A percentile compares a stretch with the other conserved stretches of the same genome.
Conservation (phyloP, 2,113 vertebrate genomes). For the Spermophilus dauricus region DNA sequence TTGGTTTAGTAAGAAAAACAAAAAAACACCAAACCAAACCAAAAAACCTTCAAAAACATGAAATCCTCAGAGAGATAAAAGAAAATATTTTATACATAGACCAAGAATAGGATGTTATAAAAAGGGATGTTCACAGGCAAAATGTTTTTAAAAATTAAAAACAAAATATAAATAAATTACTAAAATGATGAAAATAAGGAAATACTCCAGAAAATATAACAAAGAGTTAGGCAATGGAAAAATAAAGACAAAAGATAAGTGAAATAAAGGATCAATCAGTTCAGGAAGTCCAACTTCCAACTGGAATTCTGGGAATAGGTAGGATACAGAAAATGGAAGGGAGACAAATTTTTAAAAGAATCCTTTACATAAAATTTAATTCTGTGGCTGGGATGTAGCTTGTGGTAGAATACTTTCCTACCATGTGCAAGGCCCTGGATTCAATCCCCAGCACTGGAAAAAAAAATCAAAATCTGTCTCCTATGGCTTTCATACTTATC, state of each 20-base stretch:
- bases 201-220: neutral
- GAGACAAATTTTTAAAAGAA: neutral
- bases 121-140: neutral
- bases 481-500: neutral
- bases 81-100: neutral
- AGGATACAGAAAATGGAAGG: neutral
- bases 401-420: neutral
- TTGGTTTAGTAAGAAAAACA: neutral
- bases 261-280: neutral
- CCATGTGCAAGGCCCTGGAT: neutral
- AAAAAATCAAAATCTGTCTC: neutral
- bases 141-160: slow-evolving; percentile 4
- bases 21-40: neutral
- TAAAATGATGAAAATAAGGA: neutral
- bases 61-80: neutral
- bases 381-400: neutral
- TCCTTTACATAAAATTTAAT: neutral
- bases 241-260: neutral
- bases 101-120: neutral
- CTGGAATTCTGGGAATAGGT: neutral
- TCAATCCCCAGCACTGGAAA: neutral
- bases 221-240: neutral
- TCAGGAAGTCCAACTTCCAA: neutral
- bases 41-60: neutral
- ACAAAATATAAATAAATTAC: neutral